A percentile compares a stretch with the other conserved stretches of the same genome.
Conservation (phyloP, 1,140 invertebrate genomes). For the Pentalonia nigronervosa region DNA sequence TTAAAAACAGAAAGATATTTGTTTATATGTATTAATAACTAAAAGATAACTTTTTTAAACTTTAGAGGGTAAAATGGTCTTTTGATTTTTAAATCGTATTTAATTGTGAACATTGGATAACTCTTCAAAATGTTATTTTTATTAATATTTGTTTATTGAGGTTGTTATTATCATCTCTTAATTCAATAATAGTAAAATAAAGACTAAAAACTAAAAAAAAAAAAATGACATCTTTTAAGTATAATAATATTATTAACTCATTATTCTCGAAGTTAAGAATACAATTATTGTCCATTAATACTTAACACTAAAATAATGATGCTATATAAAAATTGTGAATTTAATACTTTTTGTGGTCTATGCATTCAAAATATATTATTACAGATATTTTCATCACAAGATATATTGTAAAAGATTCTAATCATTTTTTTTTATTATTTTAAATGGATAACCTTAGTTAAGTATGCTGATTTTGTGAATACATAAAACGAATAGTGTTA, state of each 20-base stretch:
- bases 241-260: neutral
- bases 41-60: neutral
- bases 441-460: neutral
- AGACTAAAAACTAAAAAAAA: neutral
- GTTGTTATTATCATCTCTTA: constrained; percentile 1
- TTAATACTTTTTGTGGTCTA: neutral
- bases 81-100: neutral
- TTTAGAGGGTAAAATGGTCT: neutral
- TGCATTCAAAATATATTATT: neutral
- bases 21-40: neutral
- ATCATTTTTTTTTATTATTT: neutral
- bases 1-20: neutral
- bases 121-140: neutral
- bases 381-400: neutral
- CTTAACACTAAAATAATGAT: neutral
- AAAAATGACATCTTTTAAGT: neutral
- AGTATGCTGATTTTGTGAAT: constrained; percentile 4
- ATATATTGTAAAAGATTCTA: neutral
- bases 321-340: neutral
- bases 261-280: neutral
- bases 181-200: neutral
- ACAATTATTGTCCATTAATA: neutral
- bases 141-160: neutral
- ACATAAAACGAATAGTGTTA: neutral
- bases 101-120: neutral